Base-by-base conservation (phyloP, 2,797 vertebrate species). In the Loriculus beryllinus region DNA sequence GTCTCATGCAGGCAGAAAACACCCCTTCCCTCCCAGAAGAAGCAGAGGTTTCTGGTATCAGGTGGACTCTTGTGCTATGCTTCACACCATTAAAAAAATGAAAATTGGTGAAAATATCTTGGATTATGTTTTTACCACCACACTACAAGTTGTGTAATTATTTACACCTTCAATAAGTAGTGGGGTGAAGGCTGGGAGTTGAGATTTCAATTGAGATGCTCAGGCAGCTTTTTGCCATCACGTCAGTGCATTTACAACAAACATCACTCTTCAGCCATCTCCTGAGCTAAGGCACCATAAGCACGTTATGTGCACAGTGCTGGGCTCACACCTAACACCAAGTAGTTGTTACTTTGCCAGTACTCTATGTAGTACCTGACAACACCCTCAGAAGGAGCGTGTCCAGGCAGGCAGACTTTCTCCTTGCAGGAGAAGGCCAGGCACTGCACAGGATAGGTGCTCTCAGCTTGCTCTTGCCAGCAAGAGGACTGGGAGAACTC, bases 221-320 rank as follows among this genome's bases (percentile, higher is more conserved):
- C 16, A 71, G 63, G 43, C 43, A 65, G 63, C 23, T 65, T 65
- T 65, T 14, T 65, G n/a, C 63, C 16, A 7, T 47, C 42, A 9
- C 5, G 1, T 12, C 25, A 35, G n/a, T 14, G 23, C 43, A 65
- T 65, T 47, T 65, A 10, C 42, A 13, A 17, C 20, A 56, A 21
- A 18, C n/a, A 17, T 26, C 42, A 3, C 26, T 47, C 33, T 17
- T 45, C 21, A 45, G 49, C 40, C n/a, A 9, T 37, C 62, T 37
- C 21, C 51, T n/a, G 40, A n/a, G 62, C 62, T 45, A 17, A 37
- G n/a, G 19, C 48, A 31, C 39, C 35, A 1, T 37, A 17, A 59
- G 33, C 54, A 39, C 0, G 0, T 35, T 39, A 20, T 7, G 1
- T n/a, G 49, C 33, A 16, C 51, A 5, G 7, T 11, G 40, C 62